These are phyloP conservation scores for Tortrix viridana DNA, from an alignment of 2,888 invertebrate genomes.

Conservation along the genomic window DNA sequence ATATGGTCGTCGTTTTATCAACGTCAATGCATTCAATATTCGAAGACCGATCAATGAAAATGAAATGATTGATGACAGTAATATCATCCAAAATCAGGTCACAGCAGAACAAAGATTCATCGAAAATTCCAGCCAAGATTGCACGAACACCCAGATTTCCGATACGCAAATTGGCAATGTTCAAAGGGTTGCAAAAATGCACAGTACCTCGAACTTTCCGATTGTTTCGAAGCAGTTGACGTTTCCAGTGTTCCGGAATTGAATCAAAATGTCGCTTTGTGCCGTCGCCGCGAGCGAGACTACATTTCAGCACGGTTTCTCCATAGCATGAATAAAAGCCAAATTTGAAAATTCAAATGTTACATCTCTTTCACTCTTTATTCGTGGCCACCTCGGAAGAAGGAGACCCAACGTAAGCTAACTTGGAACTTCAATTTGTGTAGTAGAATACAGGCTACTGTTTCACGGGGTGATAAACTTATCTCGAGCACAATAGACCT, in stretches of 20 bases:
- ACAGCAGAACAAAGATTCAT: slow-evolving; percentile 2
- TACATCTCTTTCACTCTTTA: no score
- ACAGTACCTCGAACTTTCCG: slow-evolving; percentile 12
- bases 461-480: slow-evolving; percentile 37
- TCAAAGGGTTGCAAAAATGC: slow-evolving; percentile 37
- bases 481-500: slow-evolving; percentile 39
- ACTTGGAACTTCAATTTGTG: no score
- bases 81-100: neutral
- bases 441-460: slow-evolving; percentile 2
- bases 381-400: no score
- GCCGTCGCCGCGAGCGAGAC: slow-evolving; percentile 17
- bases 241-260: slow-evolving; percentile 21
- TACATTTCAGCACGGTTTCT: slow-evolving; percentile 13
- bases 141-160: slow-evolving; percentile 16
- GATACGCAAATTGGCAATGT: slow-evolving; percentile 24
- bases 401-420: no score
- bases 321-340: no score
- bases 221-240: slow-evolving; percentile 34
- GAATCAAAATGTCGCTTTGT: slow-evolving; percentile 23
- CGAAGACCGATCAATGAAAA: neutral
- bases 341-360: no score
- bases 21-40: slow-evolving; percentile 8
- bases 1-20: slow-evolving; percentile 7
- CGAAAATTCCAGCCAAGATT: slow-evolving; percentile 14
- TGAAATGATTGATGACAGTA: neutral